Evolutionary conservation across 2,888 invertebrate species (phyloP), one percentile per base, ranked within the genome.

Genomic region (Eustalomyia histrio): DNA sequence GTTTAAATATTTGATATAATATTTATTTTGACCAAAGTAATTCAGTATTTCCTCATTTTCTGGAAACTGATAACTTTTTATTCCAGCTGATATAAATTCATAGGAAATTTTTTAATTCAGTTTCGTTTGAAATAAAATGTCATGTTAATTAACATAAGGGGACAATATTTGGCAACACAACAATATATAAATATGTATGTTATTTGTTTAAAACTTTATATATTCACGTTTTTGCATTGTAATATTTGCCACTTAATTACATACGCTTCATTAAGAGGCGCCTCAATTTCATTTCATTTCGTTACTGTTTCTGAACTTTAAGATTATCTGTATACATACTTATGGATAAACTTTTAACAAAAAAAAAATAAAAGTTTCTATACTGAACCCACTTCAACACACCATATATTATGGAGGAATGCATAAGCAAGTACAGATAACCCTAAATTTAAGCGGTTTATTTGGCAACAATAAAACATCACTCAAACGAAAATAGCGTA

Each of bases 221-320:
- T 29, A 29, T 29, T 29, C 39, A 39, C 39, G 39, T 39, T 12
- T 4, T 39, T 2, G n/a, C 35, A 47, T 55, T 47, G 60, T 78
- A 60, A 71, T 67, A 71, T 67, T 67, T 64, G 76, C 80, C 68
- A 76, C 76, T 81, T 74, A 78, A 81, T 81, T 81, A 71, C 78
- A 74, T 61, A 29, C 63, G 81, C 74, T 61, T 78, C 81, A 81
- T 81, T 81, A 75, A 81, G 65, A 71, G 81, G 81, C 81, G 81
- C 78, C 81, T 81, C 81, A 64, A 71, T 71, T 72, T 64, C 69
- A 71, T 71, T 72, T 64, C 69, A 58, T 50, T n/a, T 29, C 16
- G 16, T 57, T 57, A n/a, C 29, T 29, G 14, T 47, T 60, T 16
- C 8, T 47, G 43, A 47, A 47, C 43, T 47, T 47, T 47, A 6